Evolutionary conservation across 2,888 invertebrate genomes (phyloP).

Genomic region (Ophion costatus): DNA sequence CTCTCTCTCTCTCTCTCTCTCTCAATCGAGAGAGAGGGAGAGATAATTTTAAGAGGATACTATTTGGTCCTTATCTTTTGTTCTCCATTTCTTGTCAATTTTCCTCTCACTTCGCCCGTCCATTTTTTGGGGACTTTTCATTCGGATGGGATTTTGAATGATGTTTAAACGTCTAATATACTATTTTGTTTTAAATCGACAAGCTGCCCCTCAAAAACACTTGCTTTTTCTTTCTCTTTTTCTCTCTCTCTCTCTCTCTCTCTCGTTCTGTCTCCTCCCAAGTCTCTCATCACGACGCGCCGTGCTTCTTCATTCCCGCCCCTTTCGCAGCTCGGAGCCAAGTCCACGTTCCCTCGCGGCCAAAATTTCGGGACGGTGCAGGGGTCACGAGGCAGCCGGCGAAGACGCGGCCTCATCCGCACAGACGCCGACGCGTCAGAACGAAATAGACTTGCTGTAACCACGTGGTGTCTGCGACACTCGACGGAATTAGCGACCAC

Average conservation of each 20-base stretch:
- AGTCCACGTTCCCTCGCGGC: constrained; percentile 55
- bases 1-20: constrained; percentile 17
- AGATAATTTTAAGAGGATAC: too few species aligned
- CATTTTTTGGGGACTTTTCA: background rate
- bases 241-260: too few species aligned
- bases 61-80: constrained; percentile 11
- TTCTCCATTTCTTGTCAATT: constrained; percentile 18
- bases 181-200: too few species aligned
- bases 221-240: too few species aligned
- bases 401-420: background rate
- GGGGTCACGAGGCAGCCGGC: constrained; percentile 31
- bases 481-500: constrained; percentile 81
- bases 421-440: constrained; percentile 58
- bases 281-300: constrained; percentile 39
- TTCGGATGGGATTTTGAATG: too few species aligned
- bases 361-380: constrained; percentile 21
- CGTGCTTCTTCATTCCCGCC: constrained; percentile 44
- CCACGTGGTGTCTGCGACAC: constrained; percentile 82
- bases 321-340: constrained; percentile 55
- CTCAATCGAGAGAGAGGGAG: too few species aligned
- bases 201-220: too few species aligned
- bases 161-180: too few species aligned
- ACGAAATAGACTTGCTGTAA: constrained; percentile 78
- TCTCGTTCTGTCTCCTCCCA: constrained; percentile 34
- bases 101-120: background rate